Base-by-base conservation (phyloP, 35 echinoderm and acorn worm species). In the Lytechinus pictus region DNA sequence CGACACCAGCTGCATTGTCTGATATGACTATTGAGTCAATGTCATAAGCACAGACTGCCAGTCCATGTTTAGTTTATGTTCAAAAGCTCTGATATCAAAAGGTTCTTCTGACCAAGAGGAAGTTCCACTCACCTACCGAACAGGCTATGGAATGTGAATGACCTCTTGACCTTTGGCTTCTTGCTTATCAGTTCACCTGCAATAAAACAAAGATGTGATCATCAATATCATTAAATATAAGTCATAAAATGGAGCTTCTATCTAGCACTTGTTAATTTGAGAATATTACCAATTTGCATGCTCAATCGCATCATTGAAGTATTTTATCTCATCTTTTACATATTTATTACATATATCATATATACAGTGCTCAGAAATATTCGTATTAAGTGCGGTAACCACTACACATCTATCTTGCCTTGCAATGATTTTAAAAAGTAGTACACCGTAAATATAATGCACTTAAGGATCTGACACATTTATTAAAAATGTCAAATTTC, bases 131-230 rank as follows among this genome's bases (percentile, higher is more conserved):
- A 93, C 92, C 92, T 55, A 10, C 55, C 52, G 52, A 93, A 93
- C 29, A 93, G 92, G 9, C 92, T 44, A 10, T 93, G 92, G 53
- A 93, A 93, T 16, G 92, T 93, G 92, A 93, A 93, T 28, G 92
- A 93, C 92, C 92, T 57, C 54, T 93, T 93, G 92, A 93, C 92
- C 92, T 93, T 93, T 90, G 88, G 88, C 54, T 93, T 93, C 92
- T 10, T 93, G 53, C 92, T 93, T 0, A 93, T 93, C 9, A 93
- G 92, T 57, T 93, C 53, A 55, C 92, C 92, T 93, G 92, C 57
- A 55, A 54, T 24, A 3, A 12, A n/a, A 19, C 52, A 19, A 92
- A 33, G 53, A 92, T 9, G 33, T 2, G 0, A 44, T 44, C 2
- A 44, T 44, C 2, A 44, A 44, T 44, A 44, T 44, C 33, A 44